Conservation (phyloP, 2,888 invertebrate species). For the Acronicta psi region DNA sequence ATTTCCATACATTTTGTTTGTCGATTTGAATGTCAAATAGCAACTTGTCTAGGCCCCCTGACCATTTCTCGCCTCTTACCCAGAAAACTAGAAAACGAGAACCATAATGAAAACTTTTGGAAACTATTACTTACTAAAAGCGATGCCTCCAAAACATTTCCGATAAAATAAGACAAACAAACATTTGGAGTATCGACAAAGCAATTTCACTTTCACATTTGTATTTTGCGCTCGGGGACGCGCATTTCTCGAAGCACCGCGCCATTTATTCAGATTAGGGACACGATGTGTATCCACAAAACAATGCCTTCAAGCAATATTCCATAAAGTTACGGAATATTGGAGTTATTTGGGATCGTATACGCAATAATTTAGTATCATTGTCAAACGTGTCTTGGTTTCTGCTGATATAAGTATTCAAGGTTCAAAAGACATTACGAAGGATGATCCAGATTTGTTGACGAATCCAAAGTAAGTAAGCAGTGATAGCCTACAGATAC, state of each 20-base stretch:
- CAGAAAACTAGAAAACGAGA: too few relatives aligned
- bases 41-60: too few relatives aligned
- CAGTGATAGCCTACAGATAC: too few relatives aligned
- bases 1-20: too few relatives aligned
- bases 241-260: neutral
- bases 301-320: slow-evolving; percentile 18
- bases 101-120: too few relatives aligned
- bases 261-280: slow-evolving; percentile 23
- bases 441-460: too few relatives aligned
- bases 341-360: slow-evolving; percentile 1
- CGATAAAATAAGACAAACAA: neutral
- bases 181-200: neutral
- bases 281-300: slow-evolving; percentile 5
- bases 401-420: neutral
- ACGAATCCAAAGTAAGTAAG: too few relatives aligned
- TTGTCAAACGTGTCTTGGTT: slow-evolving; percentile 1
- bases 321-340: slow-evolving; percentile 14
- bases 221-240: neutral
- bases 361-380: slow-evolving; percentile 6
- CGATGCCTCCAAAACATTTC: neutral
- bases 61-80: too few relatives aligned
- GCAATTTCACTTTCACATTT: neutral
- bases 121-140: neutral
- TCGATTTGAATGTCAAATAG: too few relatives aligned
- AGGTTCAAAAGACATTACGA: too few relatives aligned